Evolutionary conservation across 2,888 invertebrate genomes (phyloP), one percentile per base, ranked within the genome.

Genomic region (Anodontia alba): DNA sequence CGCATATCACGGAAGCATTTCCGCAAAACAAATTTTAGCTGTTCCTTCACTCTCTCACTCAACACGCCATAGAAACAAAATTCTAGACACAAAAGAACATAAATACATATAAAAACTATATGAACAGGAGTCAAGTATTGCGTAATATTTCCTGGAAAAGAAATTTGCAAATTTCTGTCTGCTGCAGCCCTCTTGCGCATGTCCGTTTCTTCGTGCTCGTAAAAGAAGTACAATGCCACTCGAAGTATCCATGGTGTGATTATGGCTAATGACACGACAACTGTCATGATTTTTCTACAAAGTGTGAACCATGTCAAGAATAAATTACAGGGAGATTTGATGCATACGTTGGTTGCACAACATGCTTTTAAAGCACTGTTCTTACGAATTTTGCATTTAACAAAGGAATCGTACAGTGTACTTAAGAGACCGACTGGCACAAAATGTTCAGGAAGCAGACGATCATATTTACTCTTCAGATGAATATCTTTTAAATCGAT

Each of bases 111-210:
- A 75, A 93, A 93, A 2, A 92, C 7, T 1, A 86, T 81, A 77
- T 93, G 93, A 8, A 92, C 66, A 0, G 94, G 94, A 0, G 91
- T 89, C 0, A 93, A 80, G 73, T 90, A 91, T 15, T 88, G 79
- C 0, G 92, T 87, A 23, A 93, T 68, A 71, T 84, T 92, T 46
- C 91, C 90, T 7, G 88, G 88, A 79, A 90, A 93, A 33, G 85
- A 67, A 23, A 85, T 74, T 12, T 70, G 20, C n/a, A 86, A 49
- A 1, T 78, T 54, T 43, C 76, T 73, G 10, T 76, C 75, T 77
- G 31, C 5, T 70, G 88, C 86, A 12, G 86, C 82, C 10, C 73
- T 67, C 67, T 85, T 86, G 17, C 90, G 83, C n/a, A 81, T 31
- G 20, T 57, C 66, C 51, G 91, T 80, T 66, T 91, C 90, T 7